Evolutionary conservation across 1,140 invertebrate genomes (phyloP), one percentile per base, ranked within the genome.

Genomic region (Platyscapa corneri): DNA sequence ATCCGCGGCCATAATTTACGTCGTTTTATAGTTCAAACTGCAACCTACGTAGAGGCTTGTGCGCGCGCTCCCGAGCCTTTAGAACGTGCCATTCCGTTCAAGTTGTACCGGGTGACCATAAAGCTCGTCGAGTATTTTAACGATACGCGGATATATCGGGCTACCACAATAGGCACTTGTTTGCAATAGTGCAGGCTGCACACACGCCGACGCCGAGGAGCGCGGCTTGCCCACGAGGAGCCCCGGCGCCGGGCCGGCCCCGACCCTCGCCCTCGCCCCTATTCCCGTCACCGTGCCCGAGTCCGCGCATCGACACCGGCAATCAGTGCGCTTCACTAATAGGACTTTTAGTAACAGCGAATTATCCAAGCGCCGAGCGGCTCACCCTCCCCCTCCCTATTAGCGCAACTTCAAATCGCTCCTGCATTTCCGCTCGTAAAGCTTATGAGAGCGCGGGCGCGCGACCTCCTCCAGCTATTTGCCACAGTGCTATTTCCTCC

Each of bases 21-120:
- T 93, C 92, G 92, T 93, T 93, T 93, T 93, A 93, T 93, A 93
- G 92, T 93, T 93, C 90, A 93, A 93, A 93, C 92, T 93, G 92
- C 91, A 92, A 91, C 88, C 89, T 89, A 90, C 87, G 90, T 90
- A 88, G 87, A 81, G 76, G 76, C 83, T 34, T 53, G 75, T 32
- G 75, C 34, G 74, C 42, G 53, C 60, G 34, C 42, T 89, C 89
- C 91, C 90, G 87, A 90, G 89, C 92, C 90, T 92, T 92, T 91
- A 89, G 90, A 91, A 90, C 89, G 90, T 89, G 90, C 91, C 89
- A 90, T 92, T 92, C 88, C 90, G 90, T 92, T 92, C 90, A 89
- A 90, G 89, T 92, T 92, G 90, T 92, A 92, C 91, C 88, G 90
- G 90, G 89, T 90, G 91, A 91, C 91, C 91, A 91, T 92, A 92